A percentile compares a stretch with the other conserved stretches of the same genome.
These are phyloP conservation scores for Aphrophora alni DNA, from an alignment of 2,888 invertebrate species.

Conservation along the genomic window DNA sequence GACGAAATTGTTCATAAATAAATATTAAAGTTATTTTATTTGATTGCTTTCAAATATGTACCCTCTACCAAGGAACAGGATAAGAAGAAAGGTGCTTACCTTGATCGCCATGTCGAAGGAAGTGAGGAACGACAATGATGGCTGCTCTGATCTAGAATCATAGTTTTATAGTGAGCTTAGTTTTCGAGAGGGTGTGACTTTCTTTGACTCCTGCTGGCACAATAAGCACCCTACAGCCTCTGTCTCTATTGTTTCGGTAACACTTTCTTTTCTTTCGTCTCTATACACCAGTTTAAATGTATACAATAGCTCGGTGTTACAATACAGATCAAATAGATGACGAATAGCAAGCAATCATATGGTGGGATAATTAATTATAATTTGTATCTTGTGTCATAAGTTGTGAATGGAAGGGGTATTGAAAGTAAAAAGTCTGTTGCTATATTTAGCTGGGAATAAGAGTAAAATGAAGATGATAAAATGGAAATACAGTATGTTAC, in stretches of 20 bases:
- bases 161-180: not conserved
- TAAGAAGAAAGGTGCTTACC: too few species aligned
- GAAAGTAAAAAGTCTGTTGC: not conserved
- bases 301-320: not conserved
- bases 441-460: too few species aligned
- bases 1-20: too few species aligned
- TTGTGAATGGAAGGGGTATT: not conserved
- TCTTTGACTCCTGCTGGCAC: not conserved
- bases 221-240: not conserved
- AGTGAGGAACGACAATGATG: not conserved
- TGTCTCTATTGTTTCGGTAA: not conserved
- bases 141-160: not conserved
- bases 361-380: not conserved
- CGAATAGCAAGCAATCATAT: not conserved
- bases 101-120: not conserved
- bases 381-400: not conserved
- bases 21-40: too few species aligned
- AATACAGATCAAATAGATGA: not conserved
- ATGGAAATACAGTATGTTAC: too few species aligned
- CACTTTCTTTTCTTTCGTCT: not conserved
- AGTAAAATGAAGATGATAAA: too few species aligned
- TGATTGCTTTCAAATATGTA: too few species aligned
- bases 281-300: not conserved
- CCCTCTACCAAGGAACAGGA: too few species aligned
- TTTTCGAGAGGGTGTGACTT: not conserved